These are phyloP conservation scores for Periophthalmus magnuspinnatus DNA, from an alignment of 2,797 vertebrate genomes.

Conservation along the genomic window DNA sequence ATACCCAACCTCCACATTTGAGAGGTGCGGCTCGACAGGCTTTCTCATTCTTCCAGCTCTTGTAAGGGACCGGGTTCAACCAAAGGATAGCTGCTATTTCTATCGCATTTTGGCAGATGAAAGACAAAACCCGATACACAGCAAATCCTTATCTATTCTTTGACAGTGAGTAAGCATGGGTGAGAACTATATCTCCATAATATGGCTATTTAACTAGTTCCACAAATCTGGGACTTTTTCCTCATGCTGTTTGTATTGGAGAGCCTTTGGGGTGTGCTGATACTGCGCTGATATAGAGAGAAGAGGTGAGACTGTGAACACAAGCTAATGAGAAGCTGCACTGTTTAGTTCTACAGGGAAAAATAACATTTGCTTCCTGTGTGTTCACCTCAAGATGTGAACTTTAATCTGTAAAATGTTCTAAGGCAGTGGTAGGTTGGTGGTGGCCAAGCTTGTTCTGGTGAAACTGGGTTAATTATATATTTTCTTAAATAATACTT, in stretches of 20 bases:
- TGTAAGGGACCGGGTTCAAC: conserved; percentile 68
- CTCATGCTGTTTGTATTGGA: conserved; percentile 43
- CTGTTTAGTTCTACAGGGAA: conserved; percentile 36
- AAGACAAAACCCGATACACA: conserved; percentile 51
- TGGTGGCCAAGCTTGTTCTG: no score
- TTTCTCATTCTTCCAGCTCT: conserved; percentile 45
- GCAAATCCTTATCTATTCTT: conserved; percentile 70
- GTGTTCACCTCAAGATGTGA: conserved; percentile 37
- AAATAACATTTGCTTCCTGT: conserved; percentile 42
- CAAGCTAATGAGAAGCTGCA: conserved; percentile 50
- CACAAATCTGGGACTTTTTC: conserved; percentile 41
- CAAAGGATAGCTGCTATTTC: conserved; percentile 58
- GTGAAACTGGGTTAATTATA: no score
- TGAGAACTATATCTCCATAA: conserved; percentile 41
- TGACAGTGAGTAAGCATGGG: conserved; percentile 39
- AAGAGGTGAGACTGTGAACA: conserved; percentile 55
- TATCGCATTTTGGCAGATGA: conserved; percentile 55
- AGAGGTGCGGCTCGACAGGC: conserved; percentile 59
- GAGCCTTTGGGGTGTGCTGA: conserved; percentile 52
- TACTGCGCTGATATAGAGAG: conserved; percentile 35
- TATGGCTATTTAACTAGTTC: conserved; percentile 9
- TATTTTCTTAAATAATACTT: no score
- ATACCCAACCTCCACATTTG: conserved; percentile 53
- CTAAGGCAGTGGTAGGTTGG: neutral
- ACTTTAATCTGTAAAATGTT: conserved; percentile 26